Conservation (phyloP, 2,888 invertebrate genomes). For the Nyleta sp. region DNA sequence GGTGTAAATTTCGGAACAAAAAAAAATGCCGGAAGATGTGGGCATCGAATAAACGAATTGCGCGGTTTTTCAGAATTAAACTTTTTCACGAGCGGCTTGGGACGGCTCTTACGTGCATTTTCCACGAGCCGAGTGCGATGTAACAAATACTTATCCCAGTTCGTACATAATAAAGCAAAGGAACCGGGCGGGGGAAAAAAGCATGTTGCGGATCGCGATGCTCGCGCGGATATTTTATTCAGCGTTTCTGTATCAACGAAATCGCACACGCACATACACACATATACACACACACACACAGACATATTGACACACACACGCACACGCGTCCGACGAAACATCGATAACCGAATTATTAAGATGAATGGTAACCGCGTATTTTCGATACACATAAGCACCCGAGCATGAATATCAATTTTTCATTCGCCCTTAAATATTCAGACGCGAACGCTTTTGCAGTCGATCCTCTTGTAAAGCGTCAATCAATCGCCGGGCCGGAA, state of each 20-base stretch:
- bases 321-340: constrained; percentile 7
- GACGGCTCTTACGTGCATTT: constrained; percentile 38
- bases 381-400: constrained; percentile 26
- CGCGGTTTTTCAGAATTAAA: constrained; percentile 24
- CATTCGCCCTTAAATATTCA: constrained; percentile 23
- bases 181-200: constrained; percentile 27
- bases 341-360: constrained; percentile 58
- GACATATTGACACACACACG: too few relatives aligned
- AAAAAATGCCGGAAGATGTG: constrained; percentile 2
- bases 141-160: constrained; percentile 58
- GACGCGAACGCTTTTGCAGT: not conserved
- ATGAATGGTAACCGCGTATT: constrained; percentile 43
- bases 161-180: constrained; percentile 56
- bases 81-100: constrained; percentile 22
- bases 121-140: constrained; percentile 39
- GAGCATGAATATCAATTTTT: constrained; percentile 13
- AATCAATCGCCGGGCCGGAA: not conserved
- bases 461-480: not conserved
- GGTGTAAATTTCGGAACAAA: not conserved
- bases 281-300: too few relatives aligned
- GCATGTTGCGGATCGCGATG: constrained; percentile 8
- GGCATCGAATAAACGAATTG: not conserved
- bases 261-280: too few relatives aligned
- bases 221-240: constrained; percentile 47
- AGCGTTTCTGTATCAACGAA: constrained; percentile 38